These are phyloP conservation scores for Apostichopus leukothele DNA, from an alignment of 53 echinoderm and acorn worm species.

Conservation along the genomic window DNA sequence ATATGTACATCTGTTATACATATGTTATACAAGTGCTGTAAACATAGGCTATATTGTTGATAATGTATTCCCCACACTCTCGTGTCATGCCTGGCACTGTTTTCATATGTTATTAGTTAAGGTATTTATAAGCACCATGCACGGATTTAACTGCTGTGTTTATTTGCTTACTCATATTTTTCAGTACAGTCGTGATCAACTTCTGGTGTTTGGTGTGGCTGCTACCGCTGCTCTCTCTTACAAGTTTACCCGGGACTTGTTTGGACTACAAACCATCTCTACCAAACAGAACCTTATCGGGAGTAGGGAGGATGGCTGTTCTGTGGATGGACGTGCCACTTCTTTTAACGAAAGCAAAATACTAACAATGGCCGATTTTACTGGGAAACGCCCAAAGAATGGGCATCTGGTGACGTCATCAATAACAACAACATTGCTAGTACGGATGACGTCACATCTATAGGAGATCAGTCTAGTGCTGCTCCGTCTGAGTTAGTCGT, in stretches of 20 bases:
- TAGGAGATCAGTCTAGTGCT: not conserved
- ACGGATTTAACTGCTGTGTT: no score
- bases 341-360: not conserved
- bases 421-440: not conserved
- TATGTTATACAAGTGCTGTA: no score
- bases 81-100: no score
- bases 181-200: not conserved
- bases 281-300: not conserved
- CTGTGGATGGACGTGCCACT: not conserved
- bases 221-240: conserved; percentile 15
- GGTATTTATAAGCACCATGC: no score
- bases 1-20: no score
- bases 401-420: not conserved
- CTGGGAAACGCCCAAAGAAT: not conserved
- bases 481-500: not conserved
- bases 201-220: not conserved
- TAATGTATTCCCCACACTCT: no score
- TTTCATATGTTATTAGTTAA: no score
- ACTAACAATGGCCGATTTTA: not conserved
- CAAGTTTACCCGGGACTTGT: not conserved
- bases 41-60: no score
- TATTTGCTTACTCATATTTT: no score
- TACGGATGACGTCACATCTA: not conserved
- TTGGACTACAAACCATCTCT: not conserved
- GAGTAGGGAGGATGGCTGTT: not conserved